A percentile compares a stretch with the other conserved stretches of the same genome.
Conservation (phyloP, 2,888 invertebrate genomes). For the Cryptosula pallasiana region DNA sequence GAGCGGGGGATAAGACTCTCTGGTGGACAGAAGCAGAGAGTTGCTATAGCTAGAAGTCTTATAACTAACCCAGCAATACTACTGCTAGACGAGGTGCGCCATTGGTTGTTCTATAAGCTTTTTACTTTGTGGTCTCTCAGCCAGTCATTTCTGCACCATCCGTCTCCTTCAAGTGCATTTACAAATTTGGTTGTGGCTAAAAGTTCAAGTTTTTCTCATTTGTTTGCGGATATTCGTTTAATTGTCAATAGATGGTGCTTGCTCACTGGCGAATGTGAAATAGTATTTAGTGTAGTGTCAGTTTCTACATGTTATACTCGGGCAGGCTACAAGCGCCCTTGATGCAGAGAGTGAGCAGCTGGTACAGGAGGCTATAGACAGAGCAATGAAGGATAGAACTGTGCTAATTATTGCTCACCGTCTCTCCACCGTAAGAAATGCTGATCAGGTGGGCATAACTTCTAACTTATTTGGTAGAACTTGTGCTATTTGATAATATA, state of each 20-base stretch:
- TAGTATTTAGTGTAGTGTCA: too few relatives aligned
- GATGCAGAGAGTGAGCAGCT: constrained; percentile 51
- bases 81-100: constrained; percentile 45
- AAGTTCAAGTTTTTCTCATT: too few relatives aligned
- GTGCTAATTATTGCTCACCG: constrained; percentile 49
- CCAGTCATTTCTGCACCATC: too few relatives aligned
- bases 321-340: constrained; percentile 45
- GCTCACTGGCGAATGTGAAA: too few relatives aligned
- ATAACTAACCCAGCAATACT: constrained; percentile 47
- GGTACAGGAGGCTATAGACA: constrained; percentile 47
- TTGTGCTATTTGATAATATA: too few relatives aligned
- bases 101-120: too few relatives aligned
- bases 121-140: too few relatives aligned
- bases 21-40: constrained; percentile 50
- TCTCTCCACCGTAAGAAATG: constrained; percentile 46
- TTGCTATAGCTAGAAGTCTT: constrained; percentile 46
- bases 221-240: too few relatives aligned
- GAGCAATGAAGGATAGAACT: constrained; percentile 47
- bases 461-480: too few relatives aligned
- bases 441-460: constrained; percentile 27
- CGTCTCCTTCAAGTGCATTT: too few relatives aligned
- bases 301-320: background rate
- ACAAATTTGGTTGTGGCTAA: too few relatives aligned
- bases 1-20: constrained; percentile 49
- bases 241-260: too few relatives aligned